phyloP scores from a whole-genome alignment of 2,888 invertebrate species.

The Pelosia muscerda region DNA sequence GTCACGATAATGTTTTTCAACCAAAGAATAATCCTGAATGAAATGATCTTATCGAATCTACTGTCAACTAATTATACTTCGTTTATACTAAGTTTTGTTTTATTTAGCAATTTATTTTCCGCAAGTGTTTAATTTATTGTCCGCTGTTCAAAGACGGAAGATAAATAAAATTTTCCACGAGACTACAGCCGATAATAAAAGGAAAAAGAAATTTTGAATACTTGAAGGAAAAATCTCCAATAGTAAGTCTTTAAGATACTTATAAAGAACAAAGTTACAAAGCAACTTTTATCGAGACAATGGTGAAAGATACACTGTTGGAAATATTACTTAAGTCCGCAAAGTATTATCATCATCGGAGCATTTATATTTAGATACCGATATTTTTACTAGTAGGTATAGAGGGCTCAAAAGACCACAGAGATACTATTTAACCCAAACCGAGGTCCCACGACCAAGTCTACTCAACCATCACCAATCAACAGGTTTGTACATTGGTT shows the following conservation, averaged over 20 bases:
- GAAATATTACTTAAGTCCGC: conserved; percentile 1
- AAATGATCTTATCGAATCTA: not conserved
- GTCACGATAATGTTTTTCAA: too few relatives aligned
- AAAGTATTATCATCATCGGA: not conserved
- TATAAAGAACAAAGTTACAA: conserved; percentile 7
- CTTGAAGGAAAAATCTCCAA: conserved; percentile 5
- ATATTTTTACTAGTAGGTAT: too few relatives aligned
- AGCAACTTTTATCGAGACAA: conserved; percentile 9
- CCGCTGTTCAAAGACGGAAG: conserved; percentile 10
- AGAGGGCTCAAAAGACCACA: too few relatives aligned
- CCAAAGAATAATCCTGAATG: not conserved
- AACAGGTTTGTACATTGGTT: too few relatives aligned
- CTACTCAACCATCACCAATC: too few relatives aligned
- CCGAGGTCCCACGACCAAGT: too few relatives aligned
- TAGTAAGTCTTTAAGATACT: conserved; percentile 13
- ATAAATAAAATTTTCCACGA: conserved; percentile 16
- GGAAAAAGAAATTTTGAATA: conserved; percentile 11
- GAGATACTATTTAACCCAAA: too few relatives aligned
- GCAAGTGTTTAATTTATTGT: conserved; percentile 15
- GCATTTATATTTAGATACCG: not conserved
- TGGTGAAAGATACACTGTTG: not conserved
- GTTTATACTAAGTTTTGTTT: conserved; percentile 14
- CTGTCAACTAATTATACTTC: conserved; percentile 7
- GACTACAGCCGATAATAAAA: conserved; percentile 13
- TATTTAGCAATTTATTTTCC: conserved; percentile 7